Conservation (phyloP, 2,113 vertebrate genomes). For the Bettongia penicillata region DNA sequence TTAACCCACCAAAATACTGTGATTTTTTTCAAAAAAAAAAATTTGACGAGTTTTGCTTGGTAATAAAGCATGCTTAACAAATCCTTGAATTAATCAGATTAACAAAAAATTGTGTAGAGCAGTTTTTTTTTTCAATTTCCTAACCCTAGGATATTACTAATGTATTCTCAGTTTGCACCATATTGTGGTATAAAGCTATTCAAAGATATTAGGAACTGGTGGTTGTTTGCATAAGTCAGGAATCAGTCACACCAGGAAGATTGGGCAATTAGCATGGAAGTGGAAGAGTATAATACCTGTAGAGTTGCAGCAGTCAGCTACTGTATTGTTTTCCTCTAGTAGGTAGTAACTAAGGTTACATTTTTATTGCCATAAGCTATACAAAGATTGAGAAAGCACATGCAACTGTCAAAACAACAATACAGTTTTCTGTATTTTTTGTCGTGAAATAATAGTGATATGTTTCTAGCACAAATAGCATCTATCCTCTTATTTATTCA, state of each 20-base stretch:
- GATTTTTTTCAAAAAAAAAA: neutral
- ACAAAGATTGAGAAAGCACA: neutral
- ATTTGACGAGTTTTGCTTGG: neutral
- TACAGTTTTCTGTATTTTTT: neutral
- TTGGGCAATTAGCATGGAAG: neutral
- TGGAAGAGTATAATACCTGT: neutral
- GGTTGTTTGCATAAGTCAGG: neutral
- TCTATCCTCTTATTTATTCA: neutral
- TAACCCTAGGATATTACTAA: neutral
- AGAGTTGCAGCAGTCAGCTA: neutral
- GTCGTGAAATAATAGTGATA: neutral
- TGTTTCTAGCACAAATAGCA: neutral
- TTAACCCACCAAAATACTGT: neutral
- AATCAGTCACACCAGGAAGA: neutral
- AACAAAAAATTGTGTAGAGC: neutral
- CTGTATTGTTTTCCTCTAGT: neutral
- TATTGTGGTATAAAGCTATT: neutral
- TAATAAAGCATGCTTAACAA: neutral
- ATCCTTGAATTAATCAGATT: neutral
- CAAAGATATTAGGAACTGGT: neutral
- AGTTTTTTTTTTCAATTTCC: neutral
- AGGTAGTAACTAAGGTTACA: neutral
- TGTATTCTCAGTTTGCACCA: neutral
- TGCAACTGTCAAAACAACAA: neutral
- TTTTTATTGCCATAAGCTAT: neutral